Conservation (phyloP, 2,888 invertebrate species). For the Brachyptera putata region DNA sequence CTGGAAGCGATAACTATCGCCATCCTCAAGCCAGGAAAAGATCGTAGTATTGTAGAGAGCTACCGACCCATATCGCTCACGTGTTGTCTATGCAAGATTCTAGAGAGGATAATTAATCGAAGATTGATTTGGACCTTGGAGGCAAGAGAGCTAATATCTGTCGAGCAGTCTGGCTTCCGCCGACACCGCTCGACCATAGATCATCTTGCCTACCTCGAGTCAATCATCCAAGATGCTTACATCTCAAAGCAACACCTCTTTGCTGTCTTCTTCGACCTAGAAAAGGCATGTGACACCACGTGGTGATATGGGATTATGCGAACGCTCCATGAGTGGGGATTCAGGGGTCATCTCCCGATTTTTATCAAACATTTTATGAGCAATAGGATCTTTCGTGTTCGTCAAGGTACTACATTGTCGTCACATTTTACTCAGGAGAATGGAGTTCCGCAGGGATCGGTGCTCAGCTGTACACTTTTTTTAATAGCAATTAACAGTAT, state of each 20-base stretch:
- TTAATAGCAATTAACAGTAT: conserved; percentile 23
- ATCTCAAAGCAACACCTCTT: conserved; percentile 31
- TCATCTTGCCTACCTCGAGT: conserved; percentile 29
- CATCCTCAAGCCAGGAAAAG: conserved; percentile 14
- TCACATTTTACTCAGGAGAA: neutral
- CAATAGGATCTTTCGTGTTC: conserved; percentile 13
- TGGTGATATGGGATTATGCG: conserved; percentile 31
- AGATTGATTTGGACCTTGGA: conserved; percentile 34
- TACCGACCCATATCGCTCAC: conserved; percentile 37
- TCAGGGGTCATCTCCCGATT: conserved; percentile 29
- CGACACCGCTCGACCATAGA: conserved; percentile 9
- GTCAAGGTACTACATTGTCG: conserved; percentile 10
- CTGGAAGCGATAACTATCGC: neutral
- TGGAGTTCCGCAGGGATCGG: conserved; percentile 27
- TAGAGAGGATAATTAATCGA: conserved; percentile 36
- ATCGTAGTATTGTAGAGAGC: neutral
- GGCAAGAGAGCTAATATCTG: conserved; percentile 28
- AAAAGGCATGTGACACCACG: conserved; percentile 31
- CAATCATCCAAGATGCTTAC: conserved; percentile 33
- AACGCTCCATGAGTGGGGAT: conserved; percentile 25
- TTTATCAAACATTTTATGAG: conserved; percentile 26
- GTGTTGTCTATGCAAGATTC: conserved; percentile 36
- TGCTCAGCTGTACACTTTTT: conserved; percentile 21
- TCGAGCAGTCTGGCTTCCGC: conserved; percentile 24
- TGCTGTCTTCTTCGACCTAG: conserved; percentile 34